A percentile compares a stretch with the other conserved stretches of the same genome.
These are phyloP conservation scores for Willowsia nigromaculata DNA, from an alignment of 2,888 invertebrate genomes.

Conservation along the genomic window DNA sequence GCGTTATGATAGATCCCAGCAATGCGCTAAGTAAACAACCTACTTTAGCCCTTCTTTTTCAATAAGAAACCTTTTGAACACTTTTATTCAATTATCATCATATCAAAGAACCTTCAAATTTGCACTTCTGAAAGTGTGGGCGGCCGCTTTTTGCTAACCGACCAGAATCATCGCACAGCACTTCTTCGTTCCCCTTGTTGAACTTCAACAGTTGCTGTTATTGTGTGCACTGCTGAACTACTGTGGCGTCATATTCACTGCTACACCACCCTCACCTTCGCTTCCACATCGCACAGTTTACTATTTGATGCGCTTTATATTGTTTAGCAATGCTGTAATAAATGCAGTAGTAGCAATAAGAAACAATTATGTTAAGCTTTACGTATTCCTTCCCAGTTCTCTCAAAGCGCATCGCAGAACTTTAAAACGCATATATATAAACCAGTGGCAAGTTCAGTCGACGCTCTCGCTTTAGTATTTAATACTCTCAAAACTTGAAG, in stretches of 20 bases:
- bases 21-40: conserved; percentile 30
- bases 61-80: background rate
- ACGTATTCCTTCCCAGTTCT: background rate
- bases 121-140: conserved; percentile 40
- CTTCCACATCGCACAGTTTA: background rate
- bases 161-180: background rate
- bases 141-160: conserved; percentile 35
- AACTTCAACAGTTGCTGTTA: conserved; percentile 30
- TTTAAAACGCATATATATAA: background rate
- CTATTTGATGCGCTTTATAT: background rate
- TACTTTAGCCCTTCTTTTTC: conserved; percentile 37
- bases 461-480: background rate
- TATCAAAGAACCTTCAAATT: conserved; percentile 48
- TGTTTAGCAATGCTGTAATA: conserved; percentile 8
- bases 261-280: conserved; percentile 25
- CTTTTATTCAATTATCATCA: background rate
- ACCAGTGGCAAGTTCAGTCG: conserved; percentile 27
- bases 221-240: background rate
- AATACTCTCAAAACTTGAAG: background rate
- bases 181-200: conserved; percentile 32
- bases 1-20: background rate
- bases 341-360: background rate
- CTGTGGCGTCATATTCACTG: background rate
- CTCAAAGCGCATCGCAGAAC: background rate
- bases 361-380: background rate